Percentiles rank a stretch among this genome's conserved stretches.
These are phyloP conservation scores for Drosophila longiperda DNA, from an alignment of 2,888 invertebrate genomes.

Conservation along the genomic window DNA sequence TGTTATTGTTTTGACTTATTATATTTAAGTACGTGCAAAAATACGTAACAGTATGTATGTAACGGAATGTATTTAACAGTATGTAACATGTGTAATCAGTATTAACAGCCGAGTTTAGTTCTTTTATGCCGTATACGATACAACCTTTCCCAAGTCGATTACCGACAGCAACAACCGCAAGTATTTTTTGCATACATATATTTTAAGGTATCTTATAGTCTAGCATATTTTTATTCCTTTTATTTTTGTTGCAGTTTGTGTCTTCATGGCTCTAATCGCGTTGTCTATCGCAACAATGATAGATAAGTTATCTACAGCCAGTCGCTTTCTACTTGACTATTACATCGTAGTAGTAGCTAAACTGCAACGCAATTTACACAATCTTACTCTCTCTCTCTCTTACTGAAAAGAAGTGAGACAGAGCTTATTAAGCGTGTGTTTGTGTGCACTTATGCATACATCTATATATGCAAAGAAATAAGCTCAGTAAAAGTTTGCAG, in stretches of 20 bases:
- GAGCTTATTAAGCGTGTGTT: background rate
- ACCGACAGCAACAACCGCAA: background rate
- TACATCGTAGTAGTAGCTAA: conserved; percentile 27
- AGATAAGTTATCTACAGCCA: conserved; percentile 34
- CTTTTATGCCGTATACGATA: background rate
- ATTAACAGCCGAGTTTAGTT: background rate
- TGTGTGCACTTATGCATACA: background rate
- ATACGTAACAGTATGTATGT: background rate
- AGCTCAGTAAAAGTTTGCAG: conserved; percentile 14
- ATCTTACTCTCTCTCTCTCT: background rate
- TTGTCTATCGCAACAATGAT: conserved; percentile 36
- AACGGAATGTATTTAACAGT: background rate
- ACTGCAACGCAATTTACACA: conserved; percentile 45
- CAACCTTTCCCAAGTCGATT: background rate
- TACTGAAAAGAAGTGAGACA: background rate
- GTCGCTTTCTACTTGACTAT: background rate
- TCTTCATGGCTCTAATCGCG: conserved; percentile 27
- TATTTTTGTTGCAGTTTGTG: background rate
- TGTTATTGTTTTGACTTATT: background rate
- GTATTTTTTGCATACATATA: background rate
- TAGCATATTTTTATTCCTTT: background rate
- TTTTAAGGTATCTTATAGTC: background rate
- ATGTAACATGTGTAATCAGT: background rate
- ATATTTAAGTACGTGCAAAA: background rate
- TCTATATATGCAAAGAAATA: background rate